phyloP scores from a whole-genome alignment of 2,113 vertebrate genomes.

The Camarhynchus parvulus region DNA sequence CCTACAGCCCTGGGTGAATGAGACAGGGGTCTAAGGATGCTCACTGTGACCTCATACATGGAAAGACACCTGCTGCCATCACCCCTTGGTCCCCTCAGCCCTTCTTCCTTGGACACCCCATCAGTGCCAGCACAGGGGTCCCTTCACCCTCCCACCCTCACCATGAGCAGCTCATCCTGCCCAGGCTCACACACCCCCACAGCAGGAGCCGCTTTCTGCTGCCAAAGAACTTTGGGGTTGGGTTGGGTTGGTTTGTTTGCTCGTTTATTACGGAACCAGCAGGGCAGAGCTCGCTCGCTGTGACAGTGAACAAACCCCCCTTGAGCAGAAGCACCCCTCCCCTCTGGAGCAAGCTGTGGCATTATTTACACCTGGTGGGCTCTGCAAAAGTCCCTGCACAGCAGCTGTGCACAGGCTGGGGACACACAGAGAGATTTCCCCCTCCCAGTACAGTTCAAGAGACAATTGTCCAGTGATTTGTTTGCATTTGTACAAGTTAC shows the following conservation, averaged over 20 bases:
- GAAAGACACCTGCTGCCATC: neutral
- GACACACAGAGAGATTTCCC: conserved; percentile 65
- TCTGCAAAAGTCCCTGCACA: conserved; percentile 77
- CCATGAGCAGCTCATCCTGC: rapidly evolving
- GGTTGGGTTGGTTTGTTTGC: neutral
- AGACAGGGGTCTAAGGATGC: neutral
- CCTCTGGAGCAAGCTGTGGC: conserved; percentile 81
- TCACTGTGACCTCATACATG: neutral
- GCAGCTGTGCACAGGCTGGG: conserved; percentile 76
- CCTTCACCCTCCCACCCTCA: neutral
- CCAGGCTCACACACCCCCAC: neutral
- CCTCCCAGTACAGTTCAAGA: conserved; percentile 48
- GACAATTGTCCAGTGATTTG: conserved; percentile 29
- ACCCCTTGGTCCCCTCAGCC: neutral
- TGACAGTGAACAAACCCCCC: conserved; percentile 79
- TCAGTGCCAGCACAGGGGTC: neutral
- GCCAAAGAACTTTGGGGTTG: conserved; percentile 74
- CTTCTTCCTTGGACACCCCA: neutral
- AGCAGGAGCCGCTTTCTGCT: conserved; percentile 49
- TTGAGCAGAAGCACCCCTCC: conserved; percentile 70
- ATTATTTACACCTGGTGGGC: conserved; percentile 86
- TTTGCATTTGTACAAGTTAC: conserved; percentile 47
- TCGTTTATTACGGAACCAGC: conserved; percentile 86
- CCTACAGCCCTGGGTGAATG: neutral
- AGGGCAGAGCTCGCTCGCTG: conserved; percentile 83